phyloP scores from a whole-genome alignment of 1,140 invertebrate genomes.

The Carcinoscorpius rotundicauda region DNA sequence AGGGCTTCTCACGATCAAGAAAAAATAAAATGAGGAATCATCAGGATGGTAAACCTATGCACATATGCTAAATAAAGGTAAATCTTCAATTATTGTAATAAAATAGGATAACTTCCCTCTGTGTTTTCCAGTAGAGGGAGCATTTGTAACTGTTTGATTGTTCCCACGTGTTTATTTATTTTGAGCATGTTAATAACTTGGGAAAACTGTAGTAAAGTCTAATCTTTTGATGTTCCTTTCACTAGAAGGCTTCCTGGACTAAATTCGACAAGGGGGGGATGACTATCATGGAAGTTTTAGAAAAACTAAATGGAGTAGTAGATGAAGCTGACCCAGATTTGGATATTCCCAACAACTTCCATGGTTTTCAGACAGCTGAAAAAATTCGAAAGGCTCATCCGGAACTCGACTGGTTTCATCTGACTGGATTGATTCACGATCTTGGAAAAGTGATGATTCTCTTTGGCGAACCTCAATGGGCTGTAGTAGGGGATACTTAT shows the following conservation, averaged over 20 bases:
- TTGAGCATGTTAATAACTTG: too few relatives aligned
- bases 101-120: too few relatives aligned
- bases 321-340: slow-evolving; percentile 93
- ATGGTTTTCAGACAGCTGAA: slow-evolving; percentile 95
- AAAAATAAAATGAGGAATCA: too few relatives aligned
- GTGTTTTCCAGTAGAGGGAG: too few relatives aligned
- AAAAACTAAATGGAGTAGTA: slow-evolving; percentile 75
- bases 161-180: too few relatives aligned
- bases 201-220: too few relatives aligned
- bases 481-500: slow-evolving; percentile 94
- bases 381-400: slow-evolving; percentile 72
- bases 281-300: slow-evolving; percentile 71
- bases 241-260: slow-evolving; percentile 52
- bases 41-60: too few relatives aligned
- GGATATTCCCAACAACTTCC: slow-evolving; percentile 81
- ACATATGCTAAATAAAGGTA: too few relatives aligned
- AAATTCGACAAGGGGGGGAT: slow-evolving; percentile 71
- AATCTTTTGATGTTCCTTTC: too few relatives aligned
- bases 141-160: too few relatives aligned
- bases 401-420: slow-evolving; percentile 82
- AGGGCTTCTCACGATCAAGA: too few relatives aligned
- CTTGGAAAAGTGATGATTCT: slow-evolving; percentile 82
- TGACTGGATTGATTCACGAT: slow-evolving; percentile 90
- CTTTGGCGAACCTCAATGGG: slow-evolving; percentile 87
- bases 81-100: too few relatives aligned